phyloP scores from a whole-genome alignment of 2,113 vertebrate genomes.

The Hydrochoerus hydrochaeris region DNA sequence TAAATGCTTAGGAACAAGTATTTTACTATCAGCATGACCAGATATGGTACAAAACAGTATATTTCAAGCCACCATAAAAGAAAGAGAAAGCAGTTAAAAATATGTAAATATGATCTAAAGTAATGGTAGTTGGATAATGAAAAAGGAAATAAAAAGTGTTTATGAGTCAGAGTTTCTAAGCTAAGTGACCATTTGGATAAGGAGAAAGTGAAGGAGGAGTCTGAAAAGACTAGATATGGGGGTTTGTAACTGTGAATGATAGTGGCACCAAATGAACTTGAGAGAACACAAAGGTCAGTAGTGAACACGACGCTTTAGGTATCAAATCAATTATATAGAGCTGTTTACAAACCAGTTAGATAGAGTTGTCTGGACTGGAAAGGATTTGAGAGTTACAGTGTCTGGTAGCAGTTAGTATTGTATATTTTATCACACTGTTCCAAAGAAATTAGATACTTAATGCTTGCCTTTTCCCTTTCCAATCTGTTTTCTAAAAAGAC shows the following conservation, averaged over 20 bases:
- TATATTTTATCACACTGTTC: not conserved
- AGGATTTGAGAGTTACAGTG: not conserved
- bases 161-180: not conserved
- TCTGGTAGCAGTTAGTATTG: not conserved
- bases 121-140: not conserved
- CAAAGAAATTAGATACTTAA: not conserved
- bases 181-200: not conserved
- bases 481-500: slow-evolving; percentile 1
- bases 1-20: not conserved
- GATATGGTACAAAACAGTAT: slow-evolving; percentile 44
- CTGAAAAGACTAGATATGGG: not conserved
- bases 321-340: not conserved
- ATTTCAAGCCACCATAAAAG: slow-evolving; percentile 64
- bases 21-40: slow-evolving; percentile 52
- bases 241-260: not conserved
- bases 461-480: not conserved
- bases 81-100: not conserved
- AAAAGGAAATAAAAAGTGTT: not conserved
- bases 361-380: not conserved
- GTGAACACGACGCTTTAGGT: not conserved
- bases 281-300: not conserved
- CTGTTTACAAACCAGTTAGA: not conserved
- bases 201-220: not conserved
- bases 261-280: not conserved
- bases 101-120: slow-evolving; percentile 16